Conservation (phyloP, 2,113 vertebrate species). For the Emydocephalus ijimae region DNA sequence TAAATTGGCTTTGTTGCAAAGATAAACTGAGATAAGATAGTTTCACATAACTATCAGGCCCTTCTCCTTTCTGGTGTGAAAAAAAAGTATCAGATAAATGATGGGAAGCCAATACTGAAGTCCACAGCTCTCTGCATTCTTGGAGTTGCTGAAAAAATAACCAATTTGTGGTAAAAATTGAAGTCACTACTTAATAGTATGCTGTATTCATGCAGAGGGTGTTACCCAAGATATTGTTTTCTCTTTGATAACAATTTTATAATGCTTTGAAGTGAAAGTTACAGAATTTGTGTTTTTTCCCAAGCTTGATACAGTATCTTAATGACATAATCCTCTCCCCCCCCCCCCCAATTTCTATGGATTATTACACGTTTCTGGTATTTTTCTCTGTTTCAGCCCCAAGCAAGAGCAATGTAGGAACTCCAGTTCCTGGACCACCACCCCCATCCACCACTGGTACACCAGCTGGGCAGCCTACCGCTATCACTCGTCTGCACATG, state of each 20-base stretch:
- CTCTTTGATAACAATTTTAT: not conserved
- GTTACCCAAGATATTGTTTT: not conserved
- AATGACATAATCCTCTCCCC: too few species aligned
- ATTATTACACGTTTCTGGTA: not conserved
- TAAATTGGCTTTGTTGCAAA: not conserved
- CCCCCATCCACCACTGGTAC: conserved; percentile 71
- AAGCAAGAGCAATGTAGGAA: conserved; percentile 65
- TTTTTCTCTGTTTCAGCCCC: conserved; percentile 21
- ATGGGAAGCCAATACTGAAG: not conserved
- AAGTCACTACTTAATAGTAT: not conserved
- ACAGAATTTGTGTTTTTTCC: not conserved
- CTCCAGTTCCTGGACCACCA: conserved; percentile 72
- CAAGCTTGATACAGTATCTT: not conserved
- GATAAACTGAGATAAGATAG: not conserved
- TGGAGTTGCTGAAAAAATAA: not conserved
- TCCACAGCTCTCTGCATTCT: not conserved
- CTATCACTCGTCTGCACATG: conserved; percentile 87
- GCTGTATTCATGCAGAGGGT: not conserved
- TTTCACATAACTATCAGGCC: too few species aligned
- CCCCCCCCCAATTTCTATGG: not conserved
- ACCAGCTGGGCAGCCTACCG: conserved; percentile 73
- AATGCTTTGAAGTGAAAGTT: not conserved
- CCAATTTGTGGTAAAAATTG: not conserved
- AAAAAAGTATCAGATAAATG: not conserved
- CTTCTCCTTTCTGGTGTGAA: not conserved